These are phyloP conservation scores for Xiphorhynchus elegans DNA, from an alignment of 2,113 vertebrate genomes.

Conservation along the genomic window DNA sequence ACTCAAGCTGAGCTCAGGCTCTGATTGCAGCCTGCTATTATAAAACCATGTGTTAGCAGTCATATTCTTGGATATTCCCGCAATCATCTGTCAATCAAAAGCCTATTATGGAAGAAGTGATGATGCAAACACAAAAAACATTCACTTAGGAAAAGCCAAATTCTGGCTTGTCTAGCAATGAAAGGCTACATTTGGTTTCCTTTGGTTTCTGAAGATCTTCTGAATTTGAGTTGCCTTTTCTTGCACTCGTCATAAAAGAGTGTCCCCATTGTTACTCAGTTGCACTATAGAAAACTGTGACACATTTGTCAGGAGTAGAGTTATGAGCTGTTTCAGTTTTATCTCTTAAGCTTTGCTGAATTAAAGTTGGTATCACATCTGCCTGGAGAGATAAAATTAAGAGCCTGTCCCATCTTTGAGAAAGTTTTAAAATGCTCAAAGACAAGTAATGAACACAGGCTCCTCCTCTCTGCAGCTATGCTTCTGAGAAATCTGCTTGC, in stretches of 20 bases:
- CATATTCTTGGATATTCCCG: slow-evolving; percentile 49
- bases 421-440: neutral
- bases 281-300: neutral
- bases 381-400: neutral
- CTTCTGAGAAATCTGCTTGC: neutral
- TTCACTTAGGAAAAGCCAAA: neutral
- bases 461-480: neutral
- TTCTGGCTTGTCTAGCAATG: neutral
- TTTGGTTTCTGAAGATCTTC: slow-evolving; percentile 10
- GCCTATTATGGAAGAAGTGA: neutral
- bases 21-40: slow-evolving; percentile 43
- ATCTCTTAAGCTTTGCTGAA: neutral
- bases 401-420: neutral
- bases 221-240: neutral
- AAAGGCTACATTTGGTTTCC: neutral
- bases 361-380: neutral
- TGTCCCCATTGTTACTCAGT: neutral
- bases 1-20: slow-evolving; percentile 44
- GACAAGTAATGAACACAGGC: neutral
- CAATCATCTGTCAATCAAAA: slow-evolving; percentile 43
- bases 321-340: neutral
- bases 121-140: slow-evolving; percentile 1
- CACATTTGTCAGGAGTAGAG: neutral
- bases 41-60: slow-evolving; percentile 34
- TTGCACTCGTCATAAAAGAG: neutral